A percentile compares a stretch with the other conserved stretches of the same genome.
Evolutionary conservation across 2,888 invertebrate genomes (phyloP).

Genomic region (Polydrusus tereticollis): DNA sequence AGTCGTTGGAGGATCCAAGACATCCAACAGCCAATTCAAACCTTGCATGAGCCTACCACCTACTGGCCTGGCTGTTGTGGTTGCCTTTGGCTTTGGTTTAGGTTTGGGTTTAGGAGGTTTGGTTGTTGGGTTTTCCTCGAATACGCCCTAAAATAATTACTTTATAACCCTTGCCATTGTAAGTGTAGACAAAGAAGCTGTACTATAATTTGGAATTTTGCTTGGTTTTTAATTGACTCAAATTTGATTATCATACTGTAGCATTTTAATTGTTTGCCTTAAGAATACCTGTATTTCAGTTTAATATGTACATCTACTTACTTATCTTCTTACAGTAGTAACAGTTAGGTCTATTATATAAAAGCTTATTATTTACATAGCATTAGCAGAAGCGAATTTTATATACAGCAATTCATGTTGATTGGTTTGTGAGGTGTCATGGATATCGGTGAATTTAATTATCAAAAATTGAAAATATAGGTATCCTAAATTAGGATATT

Average conservation of each 20-base stretch:
- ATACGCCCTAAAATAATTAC: slow-evolving; percentile 53
- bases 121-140: slow-evolving; percentile 55
- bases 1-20: slow-evolving; percentile 58
- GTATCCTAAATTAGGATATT: no score
- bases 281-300: no score
- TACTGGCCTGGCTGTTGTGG: slow-evolving; percentile 66
- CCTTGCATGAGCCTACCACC: slow-evolving; percentile 65
- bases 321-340: no score
- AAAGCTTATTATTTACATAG: no score
- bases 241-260: no score
- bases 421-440: background rate
- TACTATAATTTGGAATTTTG: no score
- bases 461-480: background rate
- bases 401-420: background rate
- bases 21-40: slow-evolving; percentile 64
- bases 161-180: background rate
- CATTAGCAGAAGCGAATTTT: background rate
- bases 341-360: no score
- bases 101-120: slow-evolving; percentile 54
- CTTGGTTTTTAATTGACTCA: no score
- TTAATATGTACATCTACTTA: no score
- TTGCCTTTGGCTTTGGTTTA: slow-evolving; percentile 55
- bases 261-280: no score
- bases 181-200: no score
- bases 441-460: background rate